Percentiles rank a stretch among this genome's conserved stretches.
phyloP scores from a whole-genome alignment of 1,140 invertebrate genomes.

The Macrosteles quadrilineatus region DNA sequence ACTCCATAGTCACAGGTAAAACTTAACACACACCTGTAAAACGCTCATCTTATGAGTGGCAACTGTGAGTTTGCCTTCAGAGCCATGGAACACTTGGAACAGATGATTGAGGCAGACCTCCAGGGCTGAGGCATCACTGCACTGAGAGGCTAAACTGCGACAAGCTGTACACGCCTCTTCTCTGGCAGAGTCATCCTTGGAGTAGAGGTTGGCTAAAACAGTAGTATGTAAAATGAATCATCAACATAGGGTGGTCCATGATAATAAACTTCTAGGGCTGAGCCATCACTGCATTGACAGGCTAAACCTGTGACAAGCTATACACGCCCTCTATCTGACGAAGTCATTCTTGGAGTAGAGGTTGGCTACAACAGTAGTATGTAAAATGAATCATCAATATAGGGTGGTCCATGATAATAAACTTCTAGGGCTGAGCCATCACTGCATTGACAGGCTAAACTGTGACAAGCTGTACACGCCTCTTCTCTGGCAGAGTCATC shows the following conservation, averaged over 20 bases:
- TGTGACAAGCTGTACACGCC: conserved; percentile 67
- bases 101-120: conserved; percentile 69
- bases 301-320: no score
- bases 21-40: conserved; percentile 70
- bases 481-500: conserved; percentile 73
- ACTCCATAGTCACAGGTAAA: no score
- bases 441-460: conserved; percentile 72
- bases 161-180: conserved; percentile 69
- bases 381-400: no score
- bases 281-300: no score
- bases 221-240: no score
- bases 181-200: conserved; percentile 78
- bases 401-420: no score
- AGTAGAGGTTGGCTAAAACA: conserved; percentile 68
- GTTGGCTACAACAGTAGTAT: no score
- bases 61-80: conserved; percentile 89
- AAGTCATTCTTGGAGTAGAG: no score
- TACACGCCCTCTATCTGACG: no score
- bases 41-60: conserved; percentile 86
- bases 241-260: no score
- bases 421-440: conserved; percentile 64
- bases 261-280: no score
- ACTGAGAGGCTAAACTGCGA: conserved; percentile 69
- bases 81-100: conserved; percentile 85
- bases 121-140: conserved; percentile 67